These are phyloP conservation scores for Galerucella nymphaeae DNA, from an alignment of 2,888 invertebrate genomes.

Conservation along the genomic window DNA sequence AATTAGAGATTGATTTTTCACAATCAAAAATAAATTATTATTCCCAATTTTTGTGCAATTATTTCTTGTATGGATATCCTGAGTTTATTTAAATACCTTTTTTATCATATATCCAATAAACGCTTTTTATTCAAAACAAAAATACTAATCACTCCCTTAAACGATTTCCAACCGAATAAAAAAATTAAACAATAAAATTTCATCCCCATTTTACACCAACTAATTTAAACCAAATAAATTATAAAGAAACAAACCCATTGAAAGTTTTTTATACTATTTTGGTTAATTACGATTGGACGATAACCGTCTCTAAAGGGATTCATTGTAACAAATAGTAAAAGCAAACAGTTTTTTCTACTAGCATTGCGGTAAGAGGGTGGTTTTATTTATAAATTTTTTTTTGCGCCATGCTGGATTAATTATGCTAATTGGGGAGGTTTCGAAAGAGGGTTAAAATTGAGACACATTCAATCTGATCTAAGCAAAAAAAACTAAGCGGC, in stretches of 20 bases:
- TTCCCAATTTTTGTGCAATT: no score
- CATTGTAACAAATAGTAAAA: constrained; percentile 48
- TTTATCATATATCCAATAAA: not conserved
- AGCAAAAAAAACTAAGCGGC: constrained; percentile 41
- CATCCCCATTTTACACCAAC: constrained; percentile 37
- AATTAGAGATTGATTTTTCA: no score
- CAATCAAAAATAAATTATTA: no score
- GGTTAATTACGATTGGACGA: constrained; percentile 48
- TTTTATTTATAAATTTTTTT: constrained; percentile 50
- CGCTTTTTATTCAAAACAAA: not conserved
- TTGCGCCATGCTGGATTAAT: constrained; percentile 48
- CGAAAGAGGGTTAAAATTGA: constrained; percentile 45
- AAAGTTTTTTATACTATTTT: constrained; percentile 43
- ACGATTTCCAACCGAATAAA: not conserved
- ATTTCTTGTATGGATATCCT: no score
- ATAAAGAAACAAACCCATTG: constrained; percentile 40
- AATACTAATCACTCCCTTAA: constrained; percentile 12
- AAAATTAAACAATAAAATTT: constrained; percentile 18
- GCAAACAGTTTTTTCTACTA: constrained; percentile 50
- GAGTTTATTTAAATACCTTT: no score
- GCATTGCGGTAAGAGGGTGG: constrained; percentile 48
- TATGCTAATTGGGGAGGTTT: constrained; percentile 48
- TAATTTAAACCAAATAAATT: constrained; percentile 44
- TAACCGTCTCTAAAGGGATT: constrained; percentile 47
- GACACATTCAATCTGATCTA: constrained; percentile 45